Evolutionary conservation across 23 tunicate species (phyloP).

Genomic region (Diplosoma virens): DNA sequence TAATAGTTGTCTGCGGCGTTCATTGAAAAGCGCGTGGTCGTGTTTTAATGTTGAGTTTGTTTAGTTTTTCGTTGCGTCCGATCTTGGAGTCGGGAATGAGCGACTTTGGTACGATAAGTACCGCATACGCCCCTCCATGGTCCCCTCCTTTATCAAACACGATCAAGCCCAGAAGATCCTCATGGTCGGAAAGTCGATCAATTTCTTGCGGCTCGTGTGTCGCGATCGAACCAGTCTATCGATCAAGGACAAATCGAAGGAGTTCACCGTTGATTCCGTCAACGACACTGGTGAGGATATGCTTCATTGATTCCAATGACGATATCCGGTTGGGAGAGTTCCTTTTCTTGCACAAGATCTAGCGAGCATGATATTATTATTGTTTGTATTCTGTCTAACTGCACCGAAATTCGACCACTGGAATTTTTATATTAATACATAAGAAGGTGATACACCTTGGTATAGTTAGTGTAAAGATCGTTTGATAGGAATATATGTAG

Average conservation of each 20-base stretch:
- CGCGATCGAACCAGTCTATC: conserved; percentile 56
- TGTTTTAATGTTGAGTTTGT: not conserved
- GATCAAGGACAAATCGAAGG: conserved; percentile 18
- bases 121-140: conserved; percentile 64
- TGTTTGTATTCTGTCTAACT: too few species aligned
- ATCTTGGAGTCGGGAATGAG: conserved; percentile 65
- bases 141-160: conserved; percentile 79
- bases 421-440: too few species aligned
- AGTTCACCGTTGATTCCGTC: not conserved
- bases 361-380: not conserved
- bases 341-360: too few species aligned
- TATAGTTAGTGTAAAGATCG: too few species aligned
- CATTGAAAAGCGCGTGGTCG: not conserved
- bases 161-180: conserved; percentile 93
- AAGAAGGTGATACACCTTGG: too few species aligned
- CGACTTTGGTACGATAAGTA: conserved; percentile 81
- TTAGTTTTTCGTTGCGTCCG: conserved; percentile 81
- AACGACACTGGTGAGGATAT: not conserved
- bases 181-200: conserved; percentile 92
- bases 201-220: conserved; percentile 89
- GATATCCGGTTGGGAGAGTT: too few species aligned
- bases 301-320: too few species aligned
- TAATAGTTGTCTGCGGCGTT: not conserved
- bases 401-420: too few species aligned
- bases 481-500: too few species aligned